Percentiles rank a stretch among this genome's conserved stretches.
These are phyloP conservation scores for Calliphora vicina DNA, from an alignment of 1,140 invertebrate species.

Conservation along the genomic window DNA sequence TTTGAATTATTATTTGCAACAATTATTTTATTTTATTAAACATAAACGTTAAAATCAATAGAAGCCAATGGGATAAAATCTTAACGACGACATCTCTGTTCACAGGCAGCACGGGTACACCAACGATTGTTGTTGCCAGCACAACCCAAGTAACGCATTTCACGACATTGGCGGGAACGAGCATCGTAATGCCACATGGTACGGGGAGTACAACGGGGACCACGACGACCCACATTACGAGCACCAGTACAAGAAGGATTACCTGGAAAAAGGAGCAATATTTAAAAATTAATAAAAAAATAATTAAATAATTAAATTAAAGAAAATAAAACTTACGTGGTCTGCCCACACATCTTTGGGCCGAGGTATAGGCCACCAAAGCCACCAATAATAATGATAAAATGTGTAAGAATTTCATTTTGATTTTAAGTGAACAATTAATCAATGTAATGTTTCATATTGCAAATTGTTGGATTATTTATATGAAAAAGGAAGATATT, in stretches of 20 bases:
- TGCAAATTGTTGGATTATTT: no score
- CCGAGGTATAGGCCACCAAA: background rate
- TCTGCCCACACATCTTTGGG: background rate
- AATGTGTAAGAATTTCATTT: background rate
- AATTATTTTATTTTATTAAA: no score
- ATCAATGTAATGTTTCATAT: no score
- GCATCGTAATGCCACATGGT: background rate
- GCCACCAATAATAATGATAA: background rate
- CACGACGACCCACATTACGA: background rate
- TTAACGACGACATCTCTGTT: background rate
- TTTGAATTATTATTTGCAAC: no score
- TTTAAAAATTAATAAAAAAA: no score
- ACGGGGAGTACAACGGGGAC: background rate
- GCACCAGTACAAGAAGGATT: background rate
- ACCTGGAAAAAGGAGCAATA: no score
- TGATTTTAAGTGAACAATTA: background rate
- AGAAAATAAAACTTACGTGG: background rate
- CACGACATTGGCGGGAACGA: background rate
- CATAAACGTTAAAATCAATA: no score
- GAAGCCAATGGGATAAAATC: no score
- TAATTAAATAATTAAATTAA: no score
- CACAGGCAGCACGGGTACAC: background rate
- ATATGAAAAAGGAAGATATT: no score
- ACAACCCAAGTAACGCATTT: background rate
- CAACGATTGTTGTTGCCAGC: conserved; percentile 1